Conservation (phyloP, 2,113 vertebrate genomes). For the Passerina amoena region DNA sequence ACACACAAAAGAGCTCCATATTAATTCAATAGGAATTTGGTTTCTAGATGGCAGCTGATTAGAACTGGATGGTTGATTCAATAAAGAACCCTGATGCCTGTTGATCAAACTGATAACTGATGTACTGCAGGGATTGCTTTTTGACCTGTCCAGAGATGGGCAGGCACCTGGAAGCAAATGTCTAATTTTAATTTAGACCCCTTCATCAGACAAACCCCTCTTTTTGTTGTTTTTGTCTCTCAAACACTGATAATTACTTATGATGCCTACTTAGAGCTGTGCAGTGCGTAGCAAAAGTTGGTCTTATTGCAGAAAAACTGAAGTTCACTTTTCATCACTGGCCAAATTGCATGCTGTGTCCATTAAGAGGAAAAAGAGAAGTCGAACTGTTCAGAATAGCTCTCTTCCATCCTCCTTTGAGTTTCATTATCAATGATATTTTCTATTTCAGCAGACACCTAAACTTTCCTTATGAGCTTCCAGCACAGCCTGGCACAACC, state of each 20-base stretch:
- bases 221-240: not conserved
- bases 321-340: not conserved
- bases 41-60: not conserved
- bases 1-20: not conserved
- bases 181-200: not conserved
- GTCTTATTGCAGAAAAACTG: not conserved
- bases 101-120: not conserved
- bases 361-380: not conserved
- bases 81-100: not conserved
- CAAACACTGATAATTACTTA: not conserved
- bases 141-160: not conserved
- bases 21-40: not conserved
- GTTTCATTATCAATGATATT: not conserved
- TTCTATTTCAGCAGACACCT: not conserved
- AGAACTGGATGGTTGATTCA: not conserved
- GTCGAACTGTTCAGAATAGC: not conserved
- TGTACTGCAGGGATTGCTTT: not conserved
- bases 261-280: not conserved
- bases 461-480: not conserved
- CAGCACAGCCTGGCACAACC: not conserved
- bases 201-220: not conserved
- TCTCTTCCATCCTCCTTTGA: not conserved
- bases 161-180: not conserved
- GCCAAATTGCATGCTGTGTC: not conserved
- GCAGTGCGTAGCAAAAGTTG: not conserved